Conservation (phyloP, 2,888 invertebrate species). For the Mellilla xanthometata region DNA sequence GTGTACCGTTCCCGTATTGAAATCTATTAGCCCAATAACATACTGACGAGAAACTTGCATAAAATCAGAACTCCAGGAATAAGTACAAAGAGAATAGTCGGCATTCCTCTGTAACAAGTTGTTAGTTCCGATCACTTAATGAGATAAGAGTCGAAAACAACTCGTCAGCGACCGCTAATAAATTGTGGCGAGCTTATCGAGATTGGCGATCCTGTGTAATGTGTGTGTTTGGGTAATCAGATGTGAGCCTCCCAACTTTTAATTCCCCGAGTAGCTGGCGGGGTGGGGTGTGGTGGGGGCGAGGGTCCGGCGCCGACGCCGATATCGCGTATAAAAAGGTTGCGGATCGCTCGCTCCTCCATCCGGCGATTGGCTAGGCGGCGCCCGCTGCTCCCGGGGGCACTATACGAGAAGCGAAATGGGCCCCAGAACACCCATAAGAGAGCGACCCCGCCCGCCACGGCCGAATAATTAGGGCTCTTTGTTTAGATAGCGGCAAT, state of each 20-base stretch:
- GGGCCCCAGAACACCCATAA: slow-evolving; percentile 87
- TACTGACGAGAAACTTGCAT: not conserved
- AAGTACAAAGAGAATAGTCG: slow-evolving; percentile 25
- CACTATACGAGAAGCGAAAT: slow-evolving; percentile 85
- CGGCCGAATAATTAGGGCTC: slow-evolving; percentile 86
- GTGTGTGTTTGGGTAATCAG: slow-evolving; percentile 76
- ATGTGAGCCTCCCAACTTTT: slow-evolving; percentile 75
- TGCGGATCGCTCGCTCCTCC: slow-evolving; percentile 80
- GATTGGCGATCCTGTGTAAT: slow-evolving; percentile 70
- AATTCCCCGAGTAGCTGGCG: slow-evolving; percentile 64
- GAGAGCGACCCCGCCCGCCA: slow-evolving; percentile 86
- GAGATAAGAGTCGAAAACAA: slow-evolving; percentile 59
- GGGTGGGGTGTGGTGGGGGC: slow-evolving; percentile 37
- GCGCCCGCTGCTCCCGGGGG: slow-evolving; percentile 83
- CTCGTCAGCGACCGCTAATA: slow-evolving; percentile 63
- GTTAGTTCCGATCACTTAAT: slow-evolving; percentile 42
- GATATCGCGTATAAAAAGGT: slow-evolving; percentile 82
- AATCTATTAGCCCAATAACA: slow-evolving; percentile 20
- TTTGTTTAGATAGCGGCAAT: slow-evolving; percentile 84
- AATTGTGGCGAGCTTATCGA: slow-evolving; percentile 72
- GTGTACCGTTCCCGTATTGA: slow-evolving; percentile 41
- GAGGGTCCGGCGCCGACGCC: slow-evolving; percentile 69
- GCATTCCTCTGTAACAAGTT: slow-evolving; percentile 34
- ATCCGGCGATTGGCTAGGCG: slow-evolving; percentile 85
- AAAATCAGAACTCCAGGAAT: too few species aligned